phyloP scores from a whole-genome alignment of 2,888 invertebrate genomes.

The Chirona hameri region DNA sequence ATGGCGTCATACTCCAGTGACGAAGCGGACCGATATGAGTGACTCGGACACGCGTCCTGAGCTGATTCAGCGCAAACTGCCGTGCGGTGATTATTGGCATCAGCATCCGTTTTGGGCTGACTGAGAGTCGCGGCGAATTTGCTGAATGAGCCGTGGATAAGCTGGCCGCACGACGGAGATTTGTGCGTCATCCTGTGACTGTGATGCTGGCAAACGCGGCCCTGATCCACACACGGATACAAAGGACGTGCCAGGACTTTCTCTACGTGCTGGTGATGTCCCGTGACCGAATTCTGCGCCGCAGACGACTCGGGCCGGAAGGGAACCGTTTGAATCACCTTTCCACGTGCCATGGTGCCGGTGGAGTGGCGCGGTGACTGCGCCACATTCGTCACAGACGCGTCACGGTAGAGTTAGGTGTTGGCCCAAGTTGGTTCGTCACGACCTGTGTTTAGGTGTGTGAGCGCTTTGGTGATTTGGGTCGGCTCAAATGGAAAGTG shows the following conservation, averaged over 20 bases:
- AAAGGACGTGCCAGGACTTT: background rate
- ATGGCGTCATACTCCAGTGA: background rate
- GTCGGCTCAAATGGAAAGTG: background rate
- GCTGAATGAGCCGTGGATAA: constrained; percentile 6
- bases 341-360: background rate
- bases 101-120: background rate
- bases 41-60: background rate
- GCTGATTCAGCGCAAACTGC: background rate
- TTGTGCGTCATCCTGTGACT: background rate
- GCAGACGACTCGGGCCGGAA: background rate
- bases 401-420: no score
- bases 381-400: no score
- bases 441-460: no score
- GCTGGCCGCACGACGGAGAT: background rate
- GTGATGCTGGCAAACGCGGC: background rate
- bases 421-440: background rate
- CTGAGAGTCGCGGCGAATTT: background rate
- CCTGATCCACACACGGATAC: background rate
- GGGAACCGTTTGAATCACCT: background rate
- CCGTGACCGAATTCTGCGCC: background rate
- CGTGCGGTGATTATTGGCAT: background rate
- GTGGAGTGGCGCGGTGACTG: background rate
- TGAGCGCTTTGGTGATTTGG: background rate
- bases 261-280: background rate
- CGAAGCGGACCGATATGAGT: background rate